Percentiles rank a stretch among this genome's conserved stretches.
These are phyloP conservation scores for Dreissena polymorpha DNA, from an alignment of 1,140 invertebrate genomes.

Conservation along the genomic window DNA sequence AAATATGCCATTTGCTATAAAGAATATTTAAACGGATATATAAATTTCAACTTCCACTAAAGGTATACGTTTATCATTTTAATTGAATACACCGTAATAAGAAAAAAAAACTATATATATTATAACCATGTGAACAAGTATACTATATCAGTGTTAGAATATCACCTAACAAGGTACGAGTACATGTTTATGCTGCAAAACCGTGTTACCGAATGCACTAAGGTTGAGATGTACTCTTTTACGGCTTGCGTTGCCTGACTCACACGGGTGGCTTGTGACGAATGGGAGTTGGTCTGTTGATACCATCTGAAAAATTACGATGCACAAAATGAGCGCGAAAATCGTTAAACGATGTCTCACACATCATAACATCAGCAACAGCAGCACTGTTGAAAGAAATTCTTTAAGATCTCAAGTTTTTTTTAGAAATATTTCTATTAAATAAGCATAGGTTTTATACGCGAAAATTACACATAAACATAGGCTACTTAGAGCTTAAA, in stretches of 20 bases:
- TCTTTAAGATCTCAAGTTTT: too few relatives aligned
- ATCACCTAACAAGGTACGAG: background rate
- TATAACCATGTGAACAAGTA: background rate
- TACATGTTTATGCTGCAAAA: background rate
- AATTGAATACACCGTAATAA: background rate
- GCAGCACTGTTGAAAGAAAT: background rate
- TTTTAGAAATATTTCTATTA: background rate
- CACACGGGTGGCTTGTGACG: constrained; percentile 5
- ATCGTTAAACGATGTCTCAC: background rate
- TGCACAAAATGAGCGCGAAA: background rate
- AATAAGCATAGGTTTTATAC: background rate
- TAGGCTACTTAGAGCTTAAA: background rate
- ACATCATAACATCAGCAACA: background rate
- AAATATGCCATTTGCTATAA: too few relatives aligned
- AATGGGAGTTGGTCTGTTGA: background rate
- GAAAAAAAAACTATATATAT: background rate
- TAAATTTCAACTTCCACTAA: background rate
- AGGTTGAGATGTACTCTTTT: constrained; percentile 9
- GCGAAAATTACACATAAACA: background rate
- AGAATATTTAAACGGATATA: background rate
- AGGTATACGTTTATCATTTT: background rate
- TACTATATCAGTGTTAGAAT: too few relatives aligned
- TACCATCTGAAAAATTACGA: constrained; percentile 37
- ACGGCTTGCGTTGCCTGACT: background rate
- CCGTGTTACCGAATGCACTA: constrained; percentile 28